Conservation (phyloP, 2,888 invertebrate genomes). For the Halocaridina rubra region DNA sequence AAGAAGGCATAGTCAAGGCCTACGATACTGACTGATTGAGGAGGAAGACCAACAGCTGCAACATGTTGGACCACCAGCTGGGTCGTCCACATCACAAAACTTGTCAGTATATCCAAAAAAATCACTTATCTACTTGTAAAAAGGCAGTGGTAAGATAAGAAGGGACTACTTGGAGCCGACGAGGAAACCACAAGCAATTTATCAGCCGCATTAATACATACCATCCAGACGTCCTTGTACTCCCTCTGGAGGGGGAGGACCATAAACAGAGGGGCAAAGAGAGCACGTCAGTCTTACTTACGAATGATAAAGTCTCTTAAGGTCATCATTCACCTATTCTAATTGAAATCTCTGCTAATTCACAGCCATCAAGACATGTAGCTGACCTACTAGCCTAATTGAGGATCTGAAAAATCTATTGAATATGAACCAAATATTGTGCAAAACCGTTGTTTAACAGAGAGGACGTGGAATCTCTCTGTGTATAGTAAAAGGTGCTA, state of each 20-base stretch:
- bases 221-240: conserved; percentile 64
- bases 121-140: conserved; percentile 10
- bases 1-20: conserved; percentile 37
- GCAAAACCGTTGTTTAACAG: neutral
- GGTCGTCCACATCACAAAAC: conserved; percentile 42
- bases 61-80: conserved; percentile 10
- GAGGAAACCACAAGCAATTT: conserved; percentile 26
- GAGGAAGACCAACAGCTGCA: conserved; percentile 3
- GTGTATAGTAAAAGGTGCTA: conserved; percentile 4
- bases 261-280: conserved; percentile 32
- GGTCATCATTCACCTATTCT: neutral
- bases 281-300: conserved; percentile 41
- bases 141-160: neutral
- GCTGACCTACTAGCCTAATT: neutral
- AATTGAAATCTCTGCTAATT: neutral
- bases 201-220: conserved; percentile 43
- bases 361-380: neutral
- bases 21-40: conserved; percentile 45
- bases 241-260: conserved; percentile 55
- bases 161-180: neutral
- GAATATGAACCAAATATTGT: neutral
- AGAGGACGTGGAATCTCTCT: neutral
- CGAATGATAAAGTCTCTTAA: neutral
- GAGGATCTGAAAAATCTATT: neutral
- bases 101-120: conserved; percentile 53